These are phyloP conservation scores for Sabatieria punctata DNA, from an alignment of 2,888 invertebrate genomes.

Conservation along the genomic window DNA sequence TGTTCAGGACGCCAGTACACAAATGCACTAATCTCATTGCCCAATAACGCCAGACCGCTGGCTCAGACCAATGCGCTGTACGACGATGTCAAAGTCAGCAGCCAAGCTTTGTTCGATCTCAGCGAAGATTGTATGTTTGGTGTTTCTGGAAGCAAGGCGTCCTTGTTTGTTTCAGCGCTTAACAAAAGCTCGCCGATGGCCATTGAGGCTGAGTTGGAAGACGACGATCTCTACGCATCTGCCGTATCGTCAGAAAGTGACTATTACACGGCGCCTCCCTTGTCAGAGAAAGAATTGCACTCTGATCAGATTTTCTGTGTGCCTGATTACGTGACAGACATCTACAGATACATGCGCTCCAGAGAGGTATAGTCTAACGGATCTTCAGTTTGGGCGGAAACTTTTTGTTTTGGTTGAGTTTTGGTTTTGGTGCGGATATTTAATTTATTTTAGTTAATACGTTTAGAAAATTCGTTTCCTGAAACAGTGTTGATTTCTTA, in stretches of 20 bases:
- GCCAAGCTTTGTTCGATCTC: no score
- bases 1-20: no score
- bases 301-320: slow-evolving; percentile 10
- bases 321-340: slow-evolving; percentile 13
- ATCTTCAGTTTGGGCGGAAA: no score
- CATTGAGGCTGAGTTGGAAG: no score
- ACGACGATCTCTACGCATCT: not conserved
- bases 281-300: slow-evolving; percentile 5
- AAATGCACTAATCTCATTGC: no score
- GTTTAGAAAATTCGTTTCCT: not conserved
- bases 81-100: no score
- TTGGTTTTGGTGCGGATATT: not conserved
- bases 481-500: not conserved
- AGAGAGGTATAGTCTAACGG: slow-evolving; percentile 11
- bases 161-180: no score
- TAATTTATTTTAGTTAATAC: not conserved
- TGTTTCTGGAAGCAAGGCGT: no score
- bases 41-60: no score
- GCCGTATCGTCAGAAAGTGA: not conserved
- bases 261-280: slow-evolving; percentile 10
- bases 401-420: not conserved
- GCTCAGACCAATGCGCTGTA: no score
- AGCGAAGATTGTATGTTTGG: no score
- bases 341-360: slow-evolving; percentile 14
- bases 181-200: no score